Conservation (phyloP, 2,888 invertebrate genomes). For the Cinara cedri region DNA sequence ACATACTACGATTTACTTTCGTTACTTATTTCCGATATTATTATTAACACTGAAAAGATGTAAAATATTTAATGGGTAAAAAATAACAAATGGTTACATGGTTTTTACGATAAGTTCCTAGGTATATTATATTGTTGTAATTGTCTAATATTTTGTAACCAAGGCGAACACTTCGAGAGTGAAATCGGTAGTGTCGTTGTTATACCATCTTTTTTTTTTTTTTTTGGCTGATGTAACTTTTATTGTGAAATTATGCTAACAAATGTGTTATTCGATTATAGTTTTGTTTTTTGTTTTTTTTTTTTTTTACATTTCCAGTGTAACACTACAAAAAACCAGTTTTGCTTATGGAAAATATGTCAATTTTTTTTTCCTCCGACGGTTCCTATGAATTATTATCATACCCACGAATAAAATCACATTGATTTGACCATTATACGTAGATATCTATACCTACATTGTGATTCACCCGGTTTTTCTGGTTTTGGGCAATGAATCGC, state of each 20-base stretch:
- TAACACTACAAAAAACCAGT: conserved; percentile 51
- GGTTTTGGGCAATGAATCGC: conserved; percentile 23
- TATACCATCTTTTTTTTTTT: conserved; percentile 23
- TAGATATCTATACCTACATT: neutral
- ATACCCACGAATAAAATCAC: neutral
- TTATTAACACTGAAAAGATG: too few relatives aligned
- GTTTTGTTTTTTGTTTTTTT: neutral
- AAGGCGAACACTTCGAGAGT: conserved; percentile 38
- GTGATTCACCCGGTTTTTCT: conserved; percentile 46
- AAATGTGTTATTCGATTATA: conserved; percentile 28
- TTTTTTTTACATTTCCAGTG: conserved; percentile 15
- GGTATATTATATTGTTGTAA: conserved; percentile 5
- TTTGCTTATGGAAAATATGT: conserved; percentile 26
- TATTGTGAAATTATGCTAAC: conserved; percentile 32
- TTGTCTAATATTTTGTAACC: conserved; percentile 12
- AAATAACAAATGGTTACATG: neutral
- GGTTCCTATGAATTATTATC: neutral
- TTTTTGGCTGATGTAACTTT: conserved; percentile 36
- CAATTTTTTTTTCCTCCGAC: conserved; percentile 13
- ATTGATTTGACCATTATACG: neutral
- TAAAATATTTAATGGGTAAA: conserved; percentile 1
- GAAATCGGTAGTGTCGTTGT: conserved; percentile 20
- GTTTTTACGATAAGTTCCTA: conserved; percentile 8
- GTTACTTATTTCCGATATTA: too few relatives aligned
- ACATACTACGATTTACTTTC: too few relatives aligned